Evolutionary conservation across 2,113 vertebrate genomes (phyloP).

Genomic region (Suricata suricatta): DNA sequence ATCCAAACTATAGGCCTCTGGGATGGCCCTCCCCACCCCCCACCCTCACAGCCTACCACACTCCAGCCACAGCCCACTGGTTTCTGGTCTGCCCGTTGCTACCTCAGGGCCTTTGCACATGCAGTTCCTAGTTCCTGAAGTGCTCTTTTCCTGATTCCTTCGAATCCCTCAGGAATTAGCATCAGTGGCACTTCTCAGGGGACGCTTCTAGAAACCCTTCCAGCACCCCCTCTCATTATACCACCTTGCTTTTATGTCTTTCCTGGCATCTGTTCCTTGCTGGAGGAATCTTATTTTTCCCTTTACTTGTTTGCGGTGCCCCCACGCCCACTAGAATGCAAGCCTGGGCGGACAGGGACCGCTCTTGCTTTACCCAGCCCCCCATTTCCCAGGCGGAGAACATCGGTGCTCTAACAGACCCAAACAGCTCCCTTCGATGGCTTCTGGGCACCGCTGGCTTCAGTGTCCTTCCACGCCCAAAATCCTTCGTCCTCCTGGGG

Average conservation of each 20-base stretch:
- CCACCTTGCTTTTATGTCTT: background rate
- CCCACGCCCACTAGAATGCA: background rate
- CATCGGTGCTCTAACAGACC: too few species aligned
- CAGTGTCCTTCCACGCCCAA: background rate
- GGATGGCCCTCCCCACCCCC: too few species aligned
- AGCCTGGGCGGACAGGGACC: background rate
- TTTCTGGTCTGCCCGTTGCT: background rate
- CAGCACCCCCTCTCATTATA: background rate
- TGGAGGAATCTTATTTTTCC: background rate
- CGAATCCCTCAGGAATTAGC: background rate
- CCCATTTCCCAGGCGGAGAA: background rate
- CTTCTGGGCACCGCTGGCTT: background rate
- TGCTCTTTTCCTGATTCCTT: background rate
- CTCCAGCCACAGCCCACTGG: accelerated
- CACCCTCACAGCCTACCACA: accelerated
- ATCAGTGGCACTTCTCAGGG: background rate
- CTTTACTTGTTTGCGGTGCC: background rate
- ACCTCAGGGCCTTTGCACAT: background rate
- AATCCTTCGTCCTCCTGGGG: background rate
- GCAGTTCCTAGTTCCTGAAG: background rate
- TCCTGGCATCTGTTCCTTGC: background rate
- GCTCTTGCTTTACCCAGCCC: background rate
- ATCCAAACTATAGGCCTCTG: background rate
- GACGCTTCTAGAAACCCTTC: background rate
- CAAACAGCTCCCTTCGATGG: background rate